These are phyloP conservation scores for Austrofundulus limnaeus DNA, from an alignment of 2,113 vertebrate genomes.

Conservation along the genomic window DNA sequence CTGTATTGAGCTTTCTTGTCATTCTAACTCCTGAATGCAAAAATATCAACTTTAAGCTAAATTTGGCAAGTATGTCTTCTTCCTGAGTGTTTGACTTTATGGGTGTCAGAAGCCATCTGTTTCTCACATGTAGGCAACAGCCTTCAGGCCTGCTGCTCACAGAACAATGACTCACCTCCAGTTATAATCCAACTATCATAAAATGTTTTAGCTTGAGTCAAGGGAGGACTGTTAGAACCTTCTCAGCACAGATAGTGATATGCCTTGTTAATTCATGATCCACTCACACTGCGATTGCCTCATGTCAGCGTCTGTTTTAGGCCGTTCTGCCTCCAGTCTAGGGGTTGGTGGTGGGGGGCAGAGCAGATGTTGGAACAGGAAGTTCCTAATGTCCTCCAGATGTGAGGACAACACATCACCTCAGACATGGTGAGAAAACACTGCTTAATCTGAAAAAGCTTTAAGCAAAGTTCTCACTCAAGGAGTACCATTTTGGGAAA, in stretches of 20 bases:
- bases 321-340: constrained; percentile 33
- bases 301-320: constrained; percentile 49
- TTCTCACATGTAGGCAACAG: not conserved
- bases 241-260: not conserved
- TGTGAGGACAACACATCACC: constrained; percentile 68
- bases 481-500: too few species aligned
- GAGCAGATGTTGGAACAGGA: constrained; percentile 78
- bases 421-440: constrained; percentile 55
- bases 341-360: constrained; percentile 53
- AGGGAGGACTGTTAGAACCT: not conserved
- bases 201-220: constrained; percentile 1
- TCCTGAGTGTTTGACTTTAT: not conserved
- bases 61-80: too few species aligned
- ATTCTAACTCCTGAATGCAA: too few species aligned
- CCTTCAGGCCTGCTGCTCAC: not conserved
- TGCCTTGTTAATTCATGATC: constrained; percentile 6
- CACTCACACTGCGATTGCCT: constrained; percentile 22
- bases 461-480: too few species aligned
- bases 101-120: not conserved
- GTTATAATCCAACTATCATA: not conserved
- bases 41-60: too few species aligned
- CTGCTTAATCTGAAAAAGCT: too few species aligned
- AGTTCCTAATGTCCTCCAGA: constrained; percentile 79
- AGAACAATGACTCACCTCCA: constrained; percentile 25
- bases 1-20: too few species aligned